Evolutionary conservation across 1,140 invertebrate species (phyloP), one percentile per base, ranked within the genome.

Genomic region (Leptinotarsa defecta): DNA sequence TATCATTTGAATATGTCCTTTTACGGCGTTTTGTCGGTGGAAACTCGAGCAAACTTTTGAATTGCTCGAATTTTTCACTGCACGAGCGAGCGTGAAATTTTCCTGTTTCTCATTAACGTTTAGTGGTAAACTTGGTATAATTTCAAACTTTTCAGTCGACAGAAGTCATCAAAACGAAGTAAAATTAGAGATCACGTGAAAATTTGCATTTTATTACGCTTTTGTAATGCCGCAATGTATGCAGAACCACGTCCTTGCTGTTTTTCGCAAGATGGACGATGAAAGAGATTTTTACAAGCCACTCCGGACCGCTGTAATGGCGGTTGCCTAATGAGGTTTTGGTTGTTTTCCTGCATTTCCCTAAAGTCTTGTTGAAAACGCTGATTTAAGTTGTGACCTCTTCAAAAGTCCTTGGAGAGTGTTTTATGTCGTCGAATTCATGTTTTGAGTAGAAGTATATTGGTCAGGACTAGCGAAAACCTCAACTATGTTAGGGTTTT

Each of bases 1-100:
- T 57, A 57, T 57, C 52, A 57, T 57, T 57, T 57, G 52, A 57
- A 57, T 57, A 57, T 57, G 52, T 57, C 52, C 52, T 57, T 57
- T 57, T 57, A 57, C 52, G 52, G n/a, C 52, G 34, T 43, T 43
- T 43, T 43, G 34, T 43, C 34, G 34, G 34, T 43, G 34, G 34
- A 57, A 57, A 57, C 52, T 57, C 52, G 17, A 57, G 52, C 52
- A 57, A 57, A 57, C 52, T 57, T 57, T 57, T 19, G n/a, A 57
- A 57, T 57, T 57, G n/a, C 52, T 57, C 13, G 52, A 15, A 57
- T 57, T 57, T 57, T 57, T 57, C 52, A 57, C 52, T 19, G 52
- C 52, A 57, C 13, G 52, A 57, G 15, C 52, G n/a, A 57, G 52
- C 52, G 52, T 57, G n/a, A 57, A 57, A 57, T 57, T 57, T 19